phyloP scores from a whole-genome alignment of 2,888 invertebrate genomes.

The Trichogramma dendrolimi region DNA sequence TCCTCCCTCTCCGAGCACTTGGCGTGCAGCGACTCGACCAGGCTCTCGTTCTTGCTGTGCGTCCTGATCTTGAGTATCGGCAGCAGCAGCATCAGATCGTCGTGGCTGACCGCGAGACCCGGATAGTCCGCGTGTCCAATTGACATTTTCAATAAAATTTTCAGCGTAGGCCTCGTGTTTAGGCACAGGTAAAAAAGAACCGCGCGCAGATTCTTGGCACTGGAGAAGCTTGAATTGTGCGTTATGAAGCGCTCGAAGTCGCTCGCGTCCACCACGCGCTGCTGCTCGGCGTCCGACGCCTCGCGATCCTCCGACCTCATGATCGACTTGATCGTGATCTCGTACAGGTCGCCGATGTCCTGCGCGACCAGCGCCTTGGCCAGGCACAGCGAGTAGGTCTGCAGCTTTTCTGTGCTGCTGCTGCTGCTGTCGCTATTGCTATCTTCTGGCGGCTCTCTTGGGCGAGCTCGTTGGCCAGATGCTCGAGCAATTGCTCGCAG shows the following conservation, averaged over 20 bases:
- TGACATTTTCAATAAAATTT: slow-evolving; percentile 37
- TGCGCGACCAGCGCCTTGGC: slow-evolving; percentile 32
- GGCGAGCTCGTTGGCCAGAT: slow-evolving; percentile 28
- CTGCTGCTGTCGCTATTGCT: not conserved
- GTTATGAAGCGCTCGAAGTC: slow-evolving; percentile 17
- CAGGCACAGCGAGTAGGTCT: slow-evolving; percentile 18
- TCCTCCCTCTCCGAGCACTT: slow-evolving; percentile 1
- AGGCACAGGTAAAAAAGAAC: slow-evolving; percentile 34
- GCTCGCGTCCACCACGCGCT: slow-evolving; percentile 2
- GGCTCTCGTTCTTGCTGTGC: slow-evolving; percentile 19
- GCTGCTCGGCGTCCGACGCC: not conserved
- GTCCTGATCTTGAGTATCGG: slow-evolving; percentile 38
- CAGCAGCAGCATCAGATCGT: slow-evolving; percentile 36
- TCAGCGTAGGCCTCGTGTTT: slow-evolving; percentile 38
- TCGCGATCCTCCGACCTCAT: slow-evolving; percentile 6
- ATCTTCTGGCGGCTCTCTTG: too few species aligned
- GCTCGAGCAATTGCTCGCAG: slow-evolving; percentile 37
- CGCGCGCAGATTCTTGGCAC: slow-evolving; percentile 24
- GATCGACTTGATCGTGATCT: slow-evolving; percentile 25
- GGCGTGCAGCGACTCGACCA: not conserved
- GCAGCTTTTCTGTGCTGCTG: slow-evolving; percentile 29
- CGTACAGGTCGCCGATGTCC: slow-evolving; percentile 34
- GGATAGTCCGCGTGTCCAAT: slow-evolving; percentile 36
- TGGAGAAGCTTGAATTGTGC: slow-evolving; percentile 17
- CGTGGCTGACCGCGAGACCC: slow-evolving; percentile 26